These are phyloP conservation scores for Gerris buenoi DNA, from an alignment of 1,140 invertebrate genomes.

Conservation along the genomic window DNA sequence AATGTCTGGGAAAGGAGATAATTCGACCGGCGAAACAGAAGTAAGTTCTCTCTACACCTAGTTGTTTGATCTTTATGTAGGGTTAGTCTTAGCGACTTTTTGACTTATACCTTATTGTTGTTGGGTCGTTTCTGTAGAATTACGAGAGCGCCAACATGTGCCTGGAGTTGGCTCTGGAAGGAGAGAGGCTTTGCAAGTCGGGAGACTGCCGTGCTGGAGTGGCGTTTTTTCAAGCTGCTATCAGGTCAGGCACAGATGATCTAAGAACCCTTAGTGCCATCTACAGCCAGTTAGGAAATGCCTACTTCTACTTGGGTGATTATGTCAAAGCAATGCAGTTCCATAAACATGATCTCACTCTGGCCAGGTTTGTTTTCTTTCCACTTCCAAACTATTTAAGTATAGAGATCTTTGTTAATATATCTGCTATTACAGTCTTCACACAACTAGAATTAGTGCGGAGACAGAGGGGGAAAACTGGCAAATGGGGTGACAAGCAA, in stretches of 20 bases:
- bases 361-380: conserved; percentile 54
- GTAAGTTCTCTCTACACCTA: neutral
- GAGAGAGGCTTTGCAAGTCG: conserved; percentile 86
- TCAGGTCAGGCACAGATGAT: conserved; percentile 83
- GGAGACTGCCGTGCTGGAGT: conserved; percentile 91
- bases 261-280: conserved; percentile 86
- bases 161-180: conserved; percentile 83
- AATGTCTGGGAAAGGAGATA: conserved; percentile 1
- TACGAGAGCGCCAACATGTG: conserved; percentile 66
- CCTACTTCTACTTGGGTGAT: conserved; percentile 96
- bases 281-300: conserved; percentile 95
- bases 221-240: conserved; percentile 89
- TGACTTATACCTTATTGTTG: neutral
- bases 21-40: neutral
- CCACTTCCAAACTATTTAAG: no score
- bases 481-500: no score
- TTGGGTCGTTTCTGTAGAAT: conserved; percentile 30
- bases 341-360: conserved; percentile 86
- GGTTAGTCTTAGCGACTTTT: neutral
- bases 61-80: no score
- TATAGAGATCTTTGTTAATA: neutral
- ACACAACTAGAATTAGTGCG: no score
- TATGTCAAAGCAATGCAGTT: conserved; percentile 94
- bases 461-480: no score
- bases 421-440: no score